A percentile compares a stretch with the other conserved stretches of the same genome.
These are phyloP conservation scores for Eueides isabella DNA, from an alignment of 1,140 invertebrate species.

Conservation along the genomic window DNA sequence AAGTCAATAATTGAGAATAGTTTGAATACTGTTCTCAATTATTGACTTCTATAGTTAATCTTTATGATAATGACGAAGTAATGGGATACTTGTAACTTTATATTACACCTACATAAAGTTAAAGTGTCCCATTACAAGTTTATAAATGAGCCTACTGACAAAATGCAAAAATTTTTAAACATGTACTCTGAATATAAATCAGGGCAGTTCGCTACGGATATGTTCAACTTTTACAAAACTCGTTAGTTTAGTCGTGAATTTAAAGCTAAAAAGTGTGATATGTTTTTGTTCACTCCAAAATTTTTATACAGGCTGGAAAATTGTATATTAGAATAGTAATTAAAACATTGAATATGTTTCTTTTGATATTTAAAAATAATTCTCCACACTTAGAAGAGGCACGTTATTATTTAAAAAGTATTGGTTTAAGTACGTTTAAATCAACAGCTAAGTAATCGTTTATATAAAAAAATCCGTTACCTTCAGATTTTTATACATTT, in stretches of 20 bases:
- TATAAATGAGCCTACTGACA: background rate
- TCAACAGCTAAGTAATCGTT: no score
- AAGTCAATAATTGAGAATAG: background rate
- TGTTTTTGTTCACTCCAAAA: background rate
- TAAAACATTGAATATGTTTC: background rate
- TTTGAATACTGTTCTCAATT: no score
- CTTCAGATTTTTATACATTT: no score
- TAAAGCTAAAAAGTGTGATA: background rate
- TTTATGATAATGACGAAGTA: no score
- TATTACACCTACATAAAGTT: no score
- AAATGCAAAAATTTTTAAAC: background rate
- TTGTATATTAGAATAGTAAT: background rate
- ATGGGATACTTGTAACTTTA: no score
- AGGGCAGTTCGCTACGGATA: background rate
- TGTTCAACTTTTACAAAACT: constrained; percentile 5
- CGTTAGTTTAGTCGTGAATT: constrained; percentile 10
- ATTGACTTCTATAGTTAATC: no score
- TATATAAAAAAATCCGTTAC: no score
- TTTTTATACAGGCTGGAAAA: background rate
- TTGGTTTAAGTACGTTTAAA: no score
- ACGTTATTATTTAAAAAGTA: no score
- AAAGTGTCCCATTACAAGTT: background rate
- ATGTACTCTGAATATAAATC: constrained; percentile 1
- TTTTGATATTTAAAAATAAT: no score
- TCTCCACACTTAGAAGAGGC: no score